phyloP scores from a whole-genome alignment of 2,797 vertebrate genomes.

The Selene dorsalis region DNA sequence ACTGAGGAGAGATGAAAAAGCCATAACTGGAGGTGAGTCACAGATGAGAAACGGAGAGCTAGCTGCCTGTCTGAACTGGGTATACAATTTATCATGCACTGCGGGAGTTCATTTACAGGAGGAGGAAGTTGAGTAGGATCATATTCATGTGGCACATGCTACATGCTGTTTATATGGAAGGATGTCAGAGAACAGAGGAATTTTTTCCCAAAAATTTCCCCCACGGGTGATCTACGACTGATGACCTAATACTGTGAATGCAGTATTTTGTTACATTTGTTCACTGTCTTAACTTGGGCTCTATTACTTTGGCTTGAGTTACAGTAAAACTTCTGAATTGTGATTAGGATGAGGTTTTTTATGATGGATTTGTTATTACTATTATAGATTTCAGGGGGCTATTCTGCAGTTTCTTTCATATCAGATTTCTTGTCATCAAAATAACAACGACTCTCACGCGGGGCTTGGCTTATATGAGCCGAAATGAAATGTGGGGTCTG shows the following conservation, averaged over 20 bases:
- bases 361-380: neutral
- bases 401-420: neutral
- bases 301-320: neutral
- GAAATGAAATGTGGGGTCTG: neutral
- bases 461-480: neutral
- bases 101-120: conserved; percentile 50
- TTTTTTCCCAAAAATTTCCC: neutral
- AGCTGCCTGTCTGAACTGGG: conserved; percentile 42
- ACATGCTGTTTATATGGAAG: conserved; percentile 22
- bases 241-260: neutral
- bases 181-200: conserved; percentile 15
- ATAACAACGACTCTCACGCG: neutral
- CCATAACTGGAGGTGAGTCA: conserved; percentile 70
- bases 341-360: neutral
- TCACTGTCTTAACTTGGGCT: neutral
- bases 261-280: neutral
- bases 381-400: neutral
- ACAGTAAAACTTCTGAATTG: neutral
- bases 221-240: neutral
- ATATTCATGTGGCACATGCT: conserved; percentile 35
- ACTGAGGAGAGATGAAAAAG: conserved; percentile 58
- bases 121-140: conserved; percentile 8
- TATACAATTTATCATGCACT: conserved; percentile 46
- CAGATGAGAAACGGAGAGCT: conserved; percentile 42
- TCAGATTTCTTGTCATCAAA: neutral